Evolutionary conservation across 2,113 vertebrate species (phyloP).

Genomic region (Brachyistius frenatus): DNA sequence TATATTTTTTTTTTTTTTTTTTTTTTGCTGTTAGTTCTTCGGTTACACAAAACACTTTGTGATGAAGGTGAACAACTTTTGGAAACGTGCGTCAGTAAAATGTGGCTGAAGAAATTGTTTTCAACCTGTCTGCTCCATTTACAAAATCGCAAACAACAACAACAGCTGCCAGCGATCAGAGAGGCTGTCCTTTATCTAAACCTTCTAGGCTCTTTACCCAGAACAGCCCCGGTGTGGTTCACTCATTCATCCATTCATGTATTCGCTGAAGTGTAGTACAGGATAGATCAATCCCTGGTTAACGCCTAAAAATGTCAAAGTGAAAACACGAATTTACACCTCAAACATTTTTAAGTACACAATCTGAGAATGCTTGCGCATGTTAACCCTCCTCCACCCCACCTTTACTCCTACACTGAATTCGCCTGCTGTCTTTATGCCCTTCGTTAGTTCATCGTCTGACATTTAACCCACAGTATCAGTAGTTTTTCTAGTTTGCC

Average conservation of each 20-base stretch:
- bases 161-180: not conserved
- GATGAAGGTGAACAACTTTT: too few species aligned
- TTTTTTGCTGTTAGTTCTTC: too few species aligned
- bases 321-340: conserved; percentile 20
- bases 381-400: not conserved
- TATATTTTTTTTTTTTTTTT: too few species aligned
- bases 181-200: too few species aligned
- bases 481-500: conserved; percentile 32
- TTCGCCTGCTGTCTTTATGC: conserved; percentile 33
- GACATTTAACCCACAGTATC: conserved; percentile 69
- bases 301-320: conserved; percentile 28
- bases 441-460: conserved; percentile 74
- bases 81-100: too few species aligned
- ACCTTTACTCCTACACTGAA: not conserved
- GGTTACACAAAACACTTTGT: too few species aligned
- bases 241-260: not conserved
- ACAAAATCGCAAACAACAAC: not conserved
- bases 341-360: conserved; percentile 53
- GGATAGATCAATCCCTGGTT: conserved; percentile 5
- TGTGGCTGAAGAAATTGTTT: too few species aligned
- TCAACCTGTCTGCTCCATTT: too few species aligned
- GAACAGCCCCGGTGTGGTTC: not conserved
- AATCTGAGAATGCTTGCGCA: conserved; percentile 33
- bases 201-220: not conserved
- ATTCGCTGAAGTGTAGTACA: not conserved